A percentile compares a stretch with the other conserved stretches of the same genome.
phyloP scores from a whole-genome alignment of 1,140 invertebrate species.

The Aethina tumida region DNA sequence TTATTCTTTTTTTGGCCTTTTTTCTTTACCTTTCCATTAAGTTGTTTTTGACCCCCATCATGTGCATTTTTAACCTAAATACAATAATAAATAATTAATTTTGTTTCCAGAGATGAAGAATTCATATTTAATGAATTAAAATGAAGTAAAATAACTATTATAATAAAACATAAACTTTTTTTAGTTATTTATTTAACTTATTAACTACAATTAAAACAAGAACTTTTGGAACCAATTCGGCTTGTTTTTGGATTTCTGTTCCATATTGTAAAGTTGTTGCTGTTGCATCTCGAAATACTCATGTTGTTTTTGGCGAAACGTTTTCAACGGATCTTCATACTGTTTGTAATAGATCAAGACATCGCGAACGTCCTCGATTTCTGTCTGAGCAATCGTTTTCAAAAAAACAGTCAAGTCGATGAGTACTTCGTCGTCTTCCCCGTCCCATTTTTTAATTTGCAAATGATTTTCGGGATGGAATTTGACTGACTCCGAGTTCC shows the following conservation, averaged over 20 bases:
- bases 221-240: background rate
- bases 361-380: slow-evolving; percentile 87
- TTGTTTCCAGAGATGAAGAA: no score
- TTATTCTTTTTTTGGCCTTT: background rate
- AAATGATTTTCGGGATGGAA: slow-evolving; percentile 85
- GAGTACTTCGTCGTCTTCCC: slow-evolving; percentile 81
- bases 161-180: no score
- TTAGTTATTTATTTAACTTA: no score
- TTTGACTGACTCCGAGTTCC: slow-evolving; percentile 79
- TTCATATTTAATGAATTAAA: no score
- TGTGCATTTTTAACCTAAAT: no score
- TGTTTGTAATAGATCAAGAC: slow-evolving; percentile 88
- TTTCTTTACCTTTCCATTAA: background rate
- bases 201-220: no score
- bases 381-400: slow-evolving; percentile 76
- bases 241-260: background rate
- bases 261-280: no score
- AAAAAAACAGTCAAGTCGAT: slow-evolving; percentile 87
- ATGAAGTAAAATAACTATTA: no score
- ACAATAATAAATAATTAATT: background rate
- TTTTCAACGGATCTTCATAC: slow-evolving; percentile 86
- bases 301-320: slow-evolving; percentile 82
- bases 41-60: background rate
- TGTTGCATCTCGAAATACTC: slow-evolving; percentile 30
- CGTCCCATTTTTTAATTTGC: slow-evolving; percentile 81